A percentile compares a stretch with the other conserved stretches of the same genome.
These are phyloP conservation scores for Nansenia antarctica DNA, from an alignment of 2,113 vertebrate genomes.

Conservation along the genomic window DNA sequence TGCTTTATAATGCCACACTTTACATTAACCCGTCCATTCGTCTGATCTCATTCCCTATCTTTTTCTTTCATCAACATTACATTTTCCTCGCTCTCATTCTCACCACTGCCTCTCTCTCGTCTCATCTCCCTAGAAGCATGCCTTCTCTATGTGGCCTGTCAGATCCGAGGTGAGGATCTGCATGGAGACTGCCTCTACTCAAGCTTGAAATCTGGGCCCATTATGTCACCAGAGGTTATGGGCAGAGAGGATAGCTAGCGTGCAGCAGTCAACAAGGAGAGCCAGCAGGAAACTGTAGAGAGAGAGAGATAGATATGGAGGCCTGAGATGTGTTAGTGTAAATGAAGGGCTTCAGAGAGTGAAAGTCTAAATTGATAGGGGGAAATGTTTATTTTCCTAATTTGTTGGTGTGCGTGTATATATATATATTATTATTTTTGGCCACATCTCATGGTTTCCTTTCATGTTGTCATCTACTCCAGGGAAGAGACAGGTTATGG, in stretches of 20 bases:
- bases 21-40: constrained; percentile 40
- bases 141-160: constrained; percentile 49
- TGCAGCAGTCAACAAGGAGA: constrained; percentile 22
- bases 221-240: constrained; percentile 73
- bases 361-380: background rate
- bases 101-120: background rate
- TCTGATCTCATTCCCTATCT: constrained; percentile 26
- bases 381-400: background rate
- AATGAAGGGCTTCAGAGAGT: background rate
- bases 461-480: background rate
- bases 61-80: constrained; percentile 17
- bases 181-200: constrained; percentile 60
- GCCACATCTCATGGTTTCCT: background rate
- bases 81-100: background rate
- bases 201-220: constrained; percentile 71
- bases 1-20: constrained; percentile 60
- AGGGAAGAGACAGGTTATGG: constrained; percentile 15
- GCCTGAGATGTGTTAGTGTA: background rate
- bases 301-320: background rate
- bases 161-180: constrained; percentile 26
- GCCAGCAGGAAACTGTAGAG: background rate
- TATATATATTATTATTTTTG: background rate
- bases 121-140: constrained; percentile 37
- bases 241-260: constrained; percentile 49
- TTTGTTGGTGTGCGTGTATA: background rate